Evolutionary conservation across 2,888 invertebrate species (phyloP).

Genomic region (Tolmerus cingulatus): DNA sequence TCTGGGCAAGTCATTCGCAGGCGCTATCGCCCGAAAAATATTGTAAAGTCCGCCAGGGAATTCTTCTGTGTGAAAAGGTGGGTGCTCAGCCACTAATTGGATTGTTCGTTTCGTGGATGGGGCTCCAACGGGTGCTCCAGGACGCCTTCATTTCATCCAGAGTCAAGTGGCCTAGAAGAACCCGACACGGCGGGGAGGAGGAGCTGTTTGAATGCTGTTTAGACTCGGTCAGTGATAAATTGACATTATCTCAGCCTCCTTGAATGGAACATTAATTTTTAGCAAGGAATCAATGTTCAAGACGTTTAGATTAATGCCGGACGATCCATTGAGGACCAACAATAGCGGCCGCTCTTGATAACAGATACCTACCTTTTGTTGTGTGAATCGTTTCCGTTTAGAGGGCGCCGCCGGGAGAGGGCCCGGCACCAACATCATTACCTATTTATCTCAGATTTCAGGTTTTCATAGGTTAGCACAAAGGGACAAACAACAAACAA

Average conservation of each 20-base stretch:
- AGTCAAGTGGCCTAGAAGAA: neutral
- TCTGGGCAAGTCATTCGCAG: neutral
- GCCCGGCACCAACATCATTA: neutral
- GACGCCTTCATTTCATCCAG: neutral
- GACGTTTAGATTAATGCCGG: slow-evolving; percentile 40
- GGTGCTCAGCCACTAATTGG: slow-evolving; percentile 27
- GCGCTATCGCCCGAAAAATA: neutral
- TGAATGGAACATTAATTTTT: slow-evolving; percentile 39
- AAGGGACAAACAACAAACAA: slow-evolving; percentile 29
- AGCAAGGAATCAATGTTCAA: slow-evolving; percentile 37
- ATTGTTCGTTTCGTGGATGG: slow-evolving; percentile 14
- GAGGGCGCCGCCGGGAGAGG: neutral
- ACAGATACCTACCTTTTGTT: slow-evolving; percentile 35
- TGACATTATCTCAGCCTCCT: slow-evolving; percentile 37
- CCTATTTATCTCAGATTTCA: slow-evolving; percentile 35
- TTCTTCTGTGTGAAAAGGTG: neutral
- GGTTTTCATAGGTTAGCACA: slow-evolving; percentile 19
- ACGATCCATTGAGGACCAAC: slow-evolving; percentile 35
- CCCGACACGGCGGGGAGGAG: neutral
- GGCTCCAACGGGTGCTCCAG: neutral
- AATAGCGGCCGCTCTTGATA: slow-evolving; percentile 33
- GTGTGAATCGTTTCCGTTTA: slow-evolving; percentile 20
- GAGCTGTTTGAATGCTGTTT: neutral
- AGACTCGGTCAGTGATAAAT: slow-evolving; percentile 29
- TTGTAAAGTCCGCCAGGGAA: neutral